Conservation (phyloP, 1,140 invertebrate species). For the Orchestia grillus region DNA sequence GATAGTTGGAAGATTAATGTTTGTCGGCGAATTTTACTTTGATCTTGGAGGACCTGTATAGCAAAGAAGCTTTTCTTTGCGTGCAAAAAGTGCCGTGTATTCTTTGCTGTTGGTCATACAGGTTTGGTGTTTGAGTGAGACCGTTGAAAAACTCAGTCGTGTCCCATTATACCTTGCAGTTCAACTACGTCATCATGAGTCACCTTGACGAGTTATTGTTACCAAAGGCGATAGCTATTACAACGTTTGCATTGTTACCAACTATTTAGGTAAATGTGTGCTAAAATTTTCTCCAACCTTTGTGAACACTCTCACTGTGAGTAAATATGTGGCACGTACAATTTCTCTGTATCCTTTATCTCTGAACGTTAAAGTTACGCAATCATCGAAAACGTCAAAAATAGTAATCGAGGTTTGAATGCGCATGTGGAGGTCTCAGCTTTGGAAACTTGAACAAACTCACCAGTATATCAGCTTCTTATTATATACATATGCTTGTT, state of each 20-base stretch:
- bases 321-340: neutral
- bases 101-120: neutral
- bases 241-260: neutral
- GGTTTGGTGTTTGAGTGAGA: neutral
- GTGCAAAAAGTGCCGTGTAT: neutral
- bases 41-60: neutral
- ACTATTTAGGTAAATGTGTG: neutral
- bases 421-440: neutral
- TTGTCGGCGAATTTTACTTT: neutral
- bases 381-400: neutral
- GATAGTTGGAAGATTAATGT: neutral
- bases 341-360: neutral
- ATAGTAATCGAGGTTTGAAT: neutral
- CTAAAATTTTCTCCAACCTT: neutral
- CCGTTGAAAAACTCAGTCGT: neutral
- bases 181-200: neutral
- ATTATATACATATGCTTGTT: constrained; percentile 10
- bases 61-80: neutral
- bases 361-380: neutral
- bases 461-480: neutral
- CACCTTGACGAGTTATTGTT: neutral
- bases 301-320: neutral
- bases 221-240: neutral
- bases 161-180: neutral
- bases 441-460: neutral